Conservation (phyloP, 2,113 vertebrate genomes). For the Henicopernis longicauda region DNA sequence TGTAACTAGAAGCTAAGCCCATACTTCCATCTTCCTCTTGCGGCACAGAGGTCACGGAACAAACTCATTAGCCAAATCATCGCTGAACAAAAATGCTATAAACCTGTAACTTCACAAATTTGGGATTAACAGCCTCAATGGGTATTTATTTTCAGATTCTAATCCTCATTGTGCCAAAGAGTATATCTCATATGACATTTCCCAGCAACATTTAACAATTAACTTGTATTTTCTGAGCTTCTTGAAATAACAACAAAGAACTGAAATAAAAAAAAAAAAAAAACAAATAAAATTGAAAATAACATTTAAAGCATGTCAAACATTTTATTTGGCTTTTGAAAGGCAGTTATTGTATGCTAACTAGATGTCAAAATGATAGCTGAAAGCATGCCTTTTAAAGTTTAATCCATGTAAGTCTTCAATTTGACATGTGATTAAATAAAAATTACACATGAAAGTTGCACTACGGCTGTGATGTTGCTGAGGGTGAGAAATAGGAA, state of each 20-base stretch:
- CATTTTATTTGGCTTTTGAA: constrained; percentile 65
- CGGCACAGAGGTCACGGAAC: not conserved
- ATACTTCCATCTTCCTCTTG: not conserved
- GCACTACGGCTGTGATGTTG: not conserved
- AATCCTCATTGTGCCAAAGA: not conserved
- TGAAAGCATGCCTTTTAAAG: constrained; percentile 60
- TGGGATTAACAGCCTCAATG: not conserved
- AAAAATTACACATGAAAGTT: constrained; percentile 34
- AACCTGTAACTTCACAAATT: not conserved
- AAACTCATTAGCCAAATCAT: not conserved
- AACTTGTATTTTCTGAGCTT: constrained; percentile 51
- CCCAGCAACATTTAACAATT: constrained; percentile 43
- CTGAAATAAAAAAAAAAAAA: constrained; percentile 29
- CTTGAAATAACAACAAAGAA: constrained; percentile 39
- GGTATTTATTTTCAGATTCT: not conserved
- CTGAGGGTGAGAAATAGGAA: not conserved
- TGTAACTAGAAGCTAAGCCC: rapidly evolving
- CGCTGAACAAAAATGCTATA: not conserved
- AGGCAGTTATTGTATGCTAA: constrained; percentile 65
- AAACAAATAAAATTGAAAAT: constrained; percentile 51
- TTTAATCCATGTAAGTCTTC: constrained; percentile 52
- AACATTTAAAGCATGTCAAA: constrained; percentile 61
- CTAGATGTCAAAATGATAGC: constrained; percentile 54
- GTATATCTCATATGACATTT: not conserved
- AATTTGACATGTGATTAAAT: constrained; percentile 54